Base-by-base conservation (phyloP, 2,113 vertebrate species). In the Pygoscelis adeliae region DNA sequence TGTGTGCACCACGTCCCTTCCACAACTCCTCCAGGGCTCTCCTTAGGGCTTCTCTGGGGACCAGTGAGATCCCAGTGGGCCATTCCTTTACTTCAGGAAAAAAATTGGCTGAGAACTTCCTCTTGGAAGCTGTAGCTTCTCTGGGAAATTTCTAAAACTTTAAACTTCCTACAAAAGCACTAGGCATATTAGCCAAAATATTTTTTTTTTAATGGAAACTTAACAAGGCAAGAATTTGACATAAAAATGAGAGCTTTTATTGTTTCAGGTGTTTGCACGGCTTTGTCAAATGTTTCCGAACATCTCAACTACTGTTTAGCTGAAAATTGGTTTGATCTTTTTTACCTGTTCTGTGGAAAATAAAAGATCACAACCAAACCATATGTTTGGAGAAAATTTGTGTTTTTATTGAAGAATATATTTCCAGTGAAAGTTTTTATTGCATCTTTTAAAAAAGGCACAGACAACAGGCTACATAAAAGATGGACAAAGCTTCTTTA, bases 1-100 rank as follows among this genome's bases (percentile, higher is more conserved):
- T 73, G 18, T 26, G 49, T 25, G 17, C 8, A 5, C 25, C 0
- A 0, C 1, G 3, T n/a, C 12, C 23, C 66, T 83, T 38, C 46
- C 22, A 38, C 53, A 56, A 47, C 34, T 42, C 12, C n/a, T 32
- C 17, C 1, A 0, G 11, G 40, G 6, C 46, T 85, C 44, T 72
- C 10, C 46, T 86, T 23, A 61, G 32, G 40, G 38, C 22, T 86
- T 77, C 36, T 77, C 2, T 59, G n/a, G 25, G 56, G 19, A 67
- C 36, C 73, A 38, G 18, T 10, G 38, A 84, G 74, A 81, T 42
- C 26, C 18, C 38, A 47, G 21, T 9, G 9, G 12, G 18, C 15
- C 34, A 7, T 36, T 73, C 42, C 61, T 59, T 59, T 55, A 29
- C 36, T 85, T 72, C 12, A 52, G n/a, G 55, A 38, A 62, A 89